A percentile compares a stretch with the other conserved stretches of the same genome.
These are phyloP conservation scores for Myoxocephalus aenaeus DNA, from an alignment of 2,797 vertebrate genomes.

Conservation along the genomic window DNA sequence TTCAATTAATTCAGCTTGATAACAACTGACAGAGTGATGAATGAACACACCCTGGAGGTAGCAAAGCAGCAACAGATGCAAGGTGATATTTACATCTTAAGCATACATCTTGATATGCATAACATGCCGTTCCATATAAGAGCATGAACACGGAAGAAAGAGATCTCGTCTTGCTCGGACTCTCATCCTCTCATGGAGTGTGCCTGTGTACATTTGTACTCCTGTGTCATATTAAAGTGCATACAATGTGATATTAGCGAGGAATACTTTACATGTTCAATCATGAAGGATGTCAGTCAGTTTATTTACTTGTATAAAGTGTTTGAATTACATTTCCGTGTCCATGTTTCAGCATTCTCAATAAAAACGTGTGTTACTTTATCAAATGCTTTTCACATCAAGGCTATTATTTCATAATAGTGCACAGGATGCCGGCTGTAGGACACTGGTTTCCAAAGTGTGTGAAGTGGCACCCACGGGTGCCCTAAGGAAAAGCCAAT, in stretches of 20 bases:
- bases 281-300: conserved; percentile 2
- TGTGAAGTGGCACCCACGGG: neutral
- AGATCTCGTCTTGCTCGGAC: conserved; percentile 18
- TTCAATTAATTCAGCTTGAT: conserved; percentile 66
- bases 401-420: neutral
- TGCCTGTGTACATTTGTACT: conserved; percentile 7
- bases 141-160: conserved; percentile 32
- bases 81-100: conserved; percentile 74
- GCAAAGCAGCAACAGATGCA: conserved; percentile 59
- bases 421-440: neutral
- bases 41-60: conserved; percentile 70
- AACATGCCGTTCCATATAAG: conserved; percentile 15
- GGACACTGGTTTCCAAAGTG: neutral
- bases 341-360: too few species aligned
- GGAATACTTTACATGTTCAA: neutral
- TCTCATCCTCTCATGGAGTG: conserved; percentile 2
- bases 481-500: neutral
- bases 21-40: conserved; percentile 80
- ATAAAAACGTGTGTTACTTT: neutral
- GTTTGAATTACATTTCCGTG: neutral
- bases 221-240: conserved; percentile 22
- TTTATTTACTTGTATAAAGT: neutral
- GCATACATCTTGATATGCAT: conserved; percentile 71
- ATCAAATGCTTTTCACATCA: neutral
- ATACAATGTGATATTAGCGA: neutral